Conservation (phyloP, 1,140 invertebrate genomes). For the Trichonephila inaurata region DNA sequence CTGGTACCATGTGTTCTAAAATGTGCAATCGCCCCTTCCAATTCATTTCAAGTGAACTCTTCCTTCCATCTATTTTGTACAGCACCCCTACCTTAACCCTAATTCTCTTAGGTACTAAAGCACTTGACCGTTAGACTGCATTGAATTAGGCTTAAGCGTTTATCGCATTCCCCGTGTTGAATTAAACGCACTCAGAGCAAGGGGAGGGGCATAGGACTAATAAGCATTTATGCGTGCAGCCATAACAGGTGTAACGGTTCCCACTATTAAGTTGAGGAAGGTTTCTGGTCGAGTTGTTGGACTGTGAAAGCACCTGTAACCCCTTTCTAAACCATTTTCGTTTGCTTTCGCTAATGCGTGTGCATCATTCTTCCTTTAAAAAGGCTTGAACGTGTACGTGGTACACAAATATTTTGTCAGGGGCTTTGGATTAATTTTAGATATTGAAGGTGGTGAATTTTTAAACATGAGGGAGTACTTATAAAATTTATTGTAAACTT, state of each 20-base stretch:
- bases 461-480: too few relatives aligned
- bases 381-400: too few relatives aligned
- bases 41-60: not conserved
- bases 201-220: not conserved
- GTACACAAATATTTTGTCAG: too few relatives aligned
- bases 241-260: not conserved
- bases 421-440: too few relatives aligned
- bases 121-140: not conserved
- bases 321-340: not conserved
- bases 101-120: not conserved
- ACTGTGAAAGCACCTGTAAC: not conserved
- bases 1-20: too few relatives aligned
- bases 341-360: not conserved
- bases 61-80: not conserved
- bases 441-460: too few relatives aligned
- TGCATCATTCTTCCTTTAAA: not conserved
- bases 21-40: too few relatives aligned
- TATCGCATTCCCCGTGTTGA: not conserved
- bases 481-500: too few relatives aligned
- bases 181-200: not conserved
- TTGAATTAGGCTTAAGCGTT: not conserved
- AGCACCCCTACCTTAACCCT: not conserved
- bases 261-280: not conserved
- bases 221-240: not conserved
- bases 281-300: not conserved